These are phyloP conservation scores for Furcifer pardalis DNA, from an alignment of 2,797 vertebrate genomes.

Conservation along the genomic window DNA sequence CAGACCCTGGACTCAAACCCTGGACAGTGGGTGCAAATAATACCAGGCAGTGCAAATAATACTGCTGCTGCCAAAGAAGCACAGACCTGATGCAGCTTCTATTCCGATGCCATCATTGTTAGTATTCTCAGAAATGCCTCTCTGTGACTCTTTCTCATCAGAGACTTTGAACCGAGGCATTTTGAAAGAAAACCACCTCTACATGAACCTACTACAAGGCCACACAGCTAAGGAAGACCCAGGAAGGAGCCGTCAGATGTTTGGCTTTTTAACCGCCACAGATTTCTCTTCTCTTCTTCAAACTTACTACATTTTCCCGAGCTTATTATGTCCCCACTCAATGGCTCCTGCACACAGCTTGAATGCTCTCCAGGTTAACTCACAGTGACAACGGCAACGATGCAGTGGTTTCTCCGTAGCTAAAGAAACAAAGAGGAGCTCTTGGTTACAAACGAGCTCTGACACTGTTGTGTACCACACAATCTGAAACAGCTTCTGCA, in stretches of 20 bases:
- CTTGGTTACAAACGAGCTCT: not conserved
- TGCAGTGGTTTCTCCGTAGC: not conserved
- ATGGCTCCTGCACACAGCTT: not conserved
- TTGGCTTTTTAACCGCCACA: not conserved
- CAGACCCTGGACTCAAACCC: no score
- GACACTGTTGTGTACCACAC: no score
- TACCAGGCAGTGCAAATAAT: no score
- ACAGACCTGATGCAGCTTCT: no score
- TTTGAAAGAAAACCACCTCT: no score
- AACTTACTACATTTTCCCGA: no score
- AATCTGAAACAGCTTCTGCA: not conserved
- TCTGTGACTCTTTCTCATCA: not conserved
- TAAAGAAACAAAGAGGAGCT: not conserved
- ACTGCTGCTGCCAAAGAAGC: no score
- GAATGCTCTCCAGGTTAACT: not conserved
- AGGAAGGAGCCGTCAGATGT: not conserved
- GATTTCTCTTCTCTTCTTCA: no score
- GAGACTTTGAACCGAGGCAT: not conserved
- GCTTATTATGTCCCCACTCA: not conserved
- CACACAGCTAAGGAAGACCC: not conserved
- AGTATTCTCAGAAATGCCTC: not conserved
- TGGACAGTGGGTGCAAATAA: no score
- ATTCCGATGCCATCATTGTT: not conserved
- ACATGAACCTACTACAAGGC: not conserved
- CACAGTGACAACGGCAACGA: not conserved